Evolutionary conservation across 1,140 invertebrate genomes (phyloP).

Genomic region (Bombus consobrinus): DNA sequence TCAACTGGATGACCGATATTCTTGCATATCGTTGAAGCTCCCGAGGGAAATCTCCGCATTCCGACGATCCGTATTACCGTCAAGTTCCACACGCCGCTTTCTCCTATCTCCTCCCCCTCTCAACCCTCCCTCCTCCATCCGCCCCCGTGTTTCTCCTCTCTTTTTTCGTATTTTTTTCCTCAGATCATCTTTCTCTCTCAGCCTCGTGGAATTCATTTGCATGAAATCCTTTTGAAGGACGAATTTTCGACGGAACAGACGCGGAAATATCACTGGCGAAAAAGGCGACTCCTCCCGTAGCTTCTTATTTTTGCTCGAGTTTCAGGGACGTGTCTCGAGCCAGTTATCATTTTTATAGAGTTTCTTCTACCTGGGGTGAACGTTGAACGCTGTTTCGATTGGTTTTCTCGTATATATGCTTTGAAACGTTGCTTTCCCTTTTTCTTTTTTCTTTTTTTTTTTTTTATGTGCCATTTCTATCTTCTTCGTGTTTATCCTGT

Average conservation of each 20-base stretch:
- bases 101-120: neutral
- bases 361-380: neutral
- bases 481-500: neutral
- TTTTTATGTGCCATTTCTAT: too few relatives aligned
- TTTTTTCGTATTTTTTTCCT: neutral
- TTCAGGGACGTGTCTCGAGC: neutral
- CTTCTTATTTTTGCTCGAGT: conserved; percentile 24
- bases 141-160: neutral
- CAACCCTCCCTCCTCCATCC: neutral
- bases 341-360: neutral
- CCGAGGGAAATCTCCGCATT: conserved; percentile 59
- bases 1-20: conserved; percentile 48
- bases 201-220: conserved; percentile 23
- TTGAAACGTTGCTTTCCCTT: neutral
- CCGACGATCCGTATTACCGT: conserved; percentile 49
- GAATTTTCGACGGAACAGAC: conserved; percentile 26
- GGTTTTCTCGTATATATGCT: neutral
- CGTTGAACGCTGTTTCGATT: neutral
- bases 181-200: neutral
- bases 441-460: too few relatives aligned
- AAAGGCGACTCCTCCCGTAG: neutral
- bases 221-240: conserved; percentile 29
- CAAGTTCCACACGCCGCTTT: conserved; percentile 51
- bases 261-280: neutral
- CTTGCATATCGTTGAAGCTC: conserved; percentile 42